Evolutionary conservation across 2,888 invertebrate genomes (phyloP).

Genomic region (Archips crataeganus): DNA sequence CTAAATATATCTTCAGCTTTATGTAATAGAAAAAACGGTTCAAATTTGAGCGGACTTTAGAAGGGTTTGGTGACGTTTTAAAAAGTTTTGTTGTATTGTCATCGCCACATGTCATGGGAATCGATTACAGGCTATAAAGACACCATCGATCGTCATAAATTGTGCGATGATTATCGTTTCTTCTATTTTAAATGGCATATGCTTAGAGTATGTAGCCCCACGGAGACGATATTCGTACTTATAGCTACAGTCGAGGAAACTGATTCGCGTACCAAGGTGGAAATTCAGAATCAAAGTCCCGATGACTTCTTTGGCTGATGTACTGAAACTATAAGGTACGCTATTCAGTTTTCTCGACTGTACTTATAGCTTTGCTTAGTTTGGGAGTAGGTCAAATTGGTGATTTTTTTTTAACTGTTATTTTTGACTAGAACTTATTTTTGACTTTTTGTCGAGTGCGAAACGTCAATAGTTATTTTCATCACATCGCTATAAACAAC

Average conservation of each 20-base stretch:
- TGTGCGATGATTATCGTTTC: constrained; percentile 38
- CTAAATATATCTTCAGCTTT: neutral
- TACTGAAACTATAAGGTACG: no score
- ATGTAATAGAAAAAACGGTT: neutral
- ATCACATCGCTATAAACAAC: no score
- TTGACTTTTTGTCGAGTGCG: no score
- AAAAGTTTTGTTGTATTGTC: constrained; percentile 17
- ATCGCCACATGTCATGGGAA: constrained; percentile 43
- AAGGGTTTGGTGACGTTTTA: neutral
- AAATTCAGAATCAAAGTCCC: no score
- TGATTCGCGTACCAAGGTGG: neutral
- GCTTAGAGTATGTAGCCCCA: neutral
- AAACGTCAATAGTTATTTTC: no score
- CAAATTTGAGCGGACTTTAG: neutral
- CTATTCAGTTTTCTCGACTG: no score
- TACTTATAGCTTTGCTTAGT: no score
- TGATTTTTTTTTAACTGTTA: no score
- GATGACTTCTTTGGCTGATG: no score
- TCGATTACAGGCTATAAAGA: constrained; percentile 42
- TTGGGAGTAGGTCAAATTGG: no score
- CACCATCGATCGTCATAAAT: constrained; percentile 42
- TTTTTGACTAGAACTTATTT: no score
- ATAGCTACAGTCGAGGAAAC: neutral
- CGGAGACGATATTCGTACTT: neutral
- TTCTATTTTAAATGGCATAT: constrained; percentile 38